Evolutionary conservation across 2,113 vertebrate species (phyloP).

Genomic region (Melanocharis versteri): DNA sequence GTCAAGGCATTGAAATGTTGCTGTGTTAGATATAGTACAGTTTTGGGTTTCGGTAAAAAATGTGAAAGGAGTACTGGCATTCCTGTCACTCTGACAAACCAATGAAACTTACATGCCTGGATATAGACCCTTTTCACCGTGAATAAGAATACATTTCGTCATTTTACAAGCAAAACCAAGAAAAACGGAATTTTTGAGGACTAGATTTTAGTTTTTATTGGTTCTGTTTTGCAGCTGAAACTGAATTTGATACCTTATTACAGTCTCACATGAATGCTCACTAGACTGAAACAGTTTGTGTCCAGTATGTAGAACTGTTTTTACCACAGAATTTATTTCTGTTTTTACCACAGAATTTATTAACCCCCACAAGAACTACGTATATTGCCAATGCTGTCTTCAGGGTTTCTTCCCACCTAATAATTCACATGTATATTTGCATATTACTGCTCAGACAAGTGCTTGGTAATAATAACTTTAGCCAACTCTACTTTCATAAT

Average conservation of each 20-base stretch:
- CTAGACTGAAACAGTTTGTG: neutral
- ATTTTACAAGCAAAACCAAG: neutral
- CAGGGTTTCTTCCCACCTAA: neutral
- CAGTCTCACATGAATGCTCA: neutral
- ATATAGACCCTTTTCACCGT: neutral
- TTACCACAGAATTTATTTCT: neutral
- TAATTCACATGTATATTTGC: neutral
- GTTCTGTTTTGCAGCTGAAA: neutral
- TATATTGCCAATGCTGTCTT: fast-evolving
- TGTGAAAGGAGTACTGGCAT: neutral
- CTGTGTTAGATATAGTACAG: neutral
- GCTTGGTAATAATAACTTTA: neutral
- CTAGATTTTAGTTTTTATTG: neutral
- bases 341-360: neutral
- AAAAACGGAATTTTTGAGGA: neutral
- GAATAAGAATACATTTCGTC: neutral
- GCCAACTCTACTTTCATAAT: neutral
- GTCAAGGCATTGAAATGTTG: neutral
- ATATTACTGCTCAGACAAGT: neutral
- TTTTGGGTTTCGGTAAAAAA: neutral
- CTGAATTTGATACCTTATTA: neutral
- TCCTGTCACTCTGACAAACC: neutral
- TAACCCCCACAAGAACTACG: neutral
- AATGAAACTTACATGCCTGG: neutral
- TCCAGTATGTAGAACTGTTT: neutral